Evolutionary conservation across 2,888 invertebrate species (phyloP).

Genomic region (Pinctada fucata): DNA sequence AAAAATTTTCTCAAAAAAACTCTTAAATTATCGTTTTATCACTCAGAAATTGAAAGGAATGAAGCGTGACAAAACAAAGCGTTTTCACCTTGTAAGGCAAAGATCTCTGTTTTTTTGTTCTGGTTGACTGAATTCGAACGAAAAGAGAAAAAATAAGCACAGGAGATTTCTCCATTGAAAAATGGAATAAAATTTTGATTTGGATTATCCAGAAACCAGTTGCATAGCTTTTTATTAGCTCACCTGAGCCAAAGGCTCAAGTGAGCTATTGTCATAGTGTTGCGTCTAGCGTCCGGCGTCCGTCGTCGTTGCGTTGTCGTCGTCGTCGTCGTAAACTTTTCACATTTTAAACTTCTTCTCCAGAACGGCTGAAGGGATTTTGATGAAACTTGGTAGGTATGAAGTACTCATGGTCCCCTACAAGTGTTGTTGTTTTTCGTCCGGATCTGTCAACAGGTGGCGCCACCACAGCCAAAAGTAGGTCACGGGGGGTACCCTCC

Average conservation of each 20-base stretch:
- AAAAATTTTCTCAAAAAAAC: too few relatives aligned
- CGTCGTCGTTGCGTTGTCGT: too few relatives aligned
- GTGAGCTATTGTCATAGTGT: background rate
- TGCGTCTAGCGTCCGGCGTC: background rate
- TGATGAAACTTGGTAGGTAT: background rate
- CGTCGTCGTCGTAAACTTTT: background rate
- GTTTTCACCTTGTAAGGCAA: too few relatives aligned
- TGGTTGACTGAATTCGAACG: too few relatives aligned
- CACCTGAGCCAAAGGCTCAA: background rate
- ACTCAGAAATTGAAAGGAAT: too few relatives aligned
- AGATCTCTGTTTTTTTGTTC: too few relatives aligned
- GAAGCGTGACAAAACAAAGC: too few relatives aligned
- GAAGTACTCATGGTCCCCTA: constrained; percentile 1
- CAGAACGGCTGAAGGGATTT: background rate
- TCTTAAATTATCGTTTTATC: too few relatives aligned
- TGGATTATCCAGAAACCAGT: too few relatives aligned
- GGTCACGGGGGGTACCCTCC: background rate
- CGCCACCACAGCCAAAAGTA: background rate
- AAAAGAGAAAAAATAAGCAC: too few relatives aligned
- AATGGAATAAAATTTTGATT: too few relatives aligned
- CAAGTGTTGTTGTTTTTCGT: background rate
- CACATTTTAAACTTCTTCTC: background rate
- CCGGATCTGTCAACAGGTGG: background rate
- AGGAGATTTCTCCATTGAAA: too few relatives aligned
- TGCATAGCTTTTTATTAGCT: background rate